Conservation (phyloP, 2,113 vertebrate genomes). For the Irena cyanogastra region DNA sequence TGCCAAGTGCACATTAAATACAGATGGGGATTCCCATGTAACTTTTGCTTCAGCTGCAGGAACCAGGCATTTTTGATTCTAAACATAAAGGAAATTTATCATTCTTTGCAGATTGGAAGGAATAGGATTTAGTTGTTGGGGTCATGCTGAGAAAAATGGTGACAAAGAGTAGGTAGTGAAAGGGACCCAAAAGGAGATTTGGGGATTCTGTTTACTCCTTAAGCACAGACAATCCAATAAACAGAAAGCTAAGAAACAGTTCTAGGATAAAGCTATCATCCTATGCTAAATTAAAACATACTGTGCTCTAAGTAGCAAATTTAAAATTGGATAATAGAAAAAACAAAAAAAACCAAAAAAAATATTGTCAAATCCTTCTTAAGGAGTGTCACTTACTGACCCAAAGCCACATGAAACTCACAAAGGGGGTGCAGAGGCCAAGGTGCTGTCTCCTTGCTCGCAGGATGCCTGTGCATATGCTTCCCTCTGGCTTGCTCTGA, state of each 20-base stretch:
- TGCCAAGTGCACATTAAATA: not conserved
- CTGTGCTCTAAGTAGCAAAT: not conserved
- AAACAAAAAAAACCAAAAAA: no score
- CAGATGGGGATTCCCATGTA: conserved; percentile 27
- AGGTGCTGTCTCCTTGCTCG: not conserved
- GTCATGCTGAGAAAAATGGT: not conserved
- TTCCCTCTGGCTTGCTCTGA: not conserved
- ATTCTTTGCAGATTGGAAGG: not conserved
- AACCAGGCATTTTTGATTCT: not conserved
- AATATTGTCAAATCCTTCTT: not conserved
- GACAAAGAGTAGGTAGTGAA: not conserved
- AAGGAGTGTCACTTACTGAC: not conserved
- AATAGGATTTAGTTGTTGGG: not conserved
- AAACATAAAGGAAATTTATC: not conserved
- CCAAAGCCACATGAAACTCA: not conserved
- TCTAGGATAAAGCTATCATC: not conserved
- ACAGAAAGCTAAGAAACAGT: not conserved
- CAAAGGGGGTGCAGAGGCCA: not conserved
- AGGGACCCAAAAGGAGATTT: not conserved
- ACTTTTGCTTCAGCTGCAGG: not conserved
- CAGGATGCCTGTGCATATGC: not conserved
- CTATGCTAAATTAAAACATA: not conserved
- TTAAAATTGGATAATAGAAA: not conserved
- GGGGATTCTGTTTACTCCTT: not conserved
- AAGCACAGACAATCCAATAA: not conserved